Base-by-base conservation (phyloP, 1,140 invertebrate species). In the Rhagoletis pomonella region DNA sequence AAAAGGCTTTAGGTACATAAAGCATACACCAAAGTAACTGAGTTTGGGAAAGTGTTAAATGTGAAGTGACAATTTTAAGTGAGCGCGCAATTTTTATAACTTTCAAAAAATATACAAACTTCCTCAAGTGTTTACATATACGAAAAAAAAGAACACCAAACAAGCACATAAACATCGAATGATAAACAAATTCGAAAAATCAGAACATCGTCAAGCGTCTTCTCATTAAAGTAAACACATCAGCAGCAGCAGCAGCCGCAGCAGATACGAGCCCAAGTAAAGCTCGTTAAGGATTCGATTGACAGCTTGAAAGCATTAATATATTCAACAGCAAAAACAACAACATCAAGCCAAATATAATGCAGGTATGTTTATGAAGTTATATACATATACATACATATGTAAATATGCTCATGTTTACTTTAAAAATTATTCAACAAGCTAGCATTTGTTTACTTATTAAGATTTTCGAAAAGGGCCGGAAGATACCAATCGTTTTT, bases 161-260 rank as follows among this genome's bases (percentile, higher is more conserved):
- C 29, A 29, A 29, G 29, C 29, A 29, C 29, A 29, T 29, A 29
- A 29, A 29, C 29, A 29, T 29, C 19, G 17, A 81, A 81, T 47
- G n/a, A 81, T 81, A 81, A 81, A 81, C 73, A 55, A 81, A 81
- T 81, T n/a, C 47, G 17, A 55, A 81, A 81, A 81, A 50, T 81
- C 73, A 55, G 44, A n/a, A 44, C 44, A 81, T 81, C 17, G 5
- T 29, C 29, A 29, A 73, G 44, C 12, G 44, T n/a, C 9, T 17
- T 50, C 73, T 9, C 14, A 12, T 29, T 29, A 58, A 55, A 81
- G 73, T 81, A 81, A 81, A 81, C 0, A 29, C 73, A 73, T 47
- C 42, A n/a, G 44, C 1, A 12, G 29, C 29, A 29, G 29, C 29
- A 29, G 29, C 29, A 29, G 29, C 29, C 29, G 29, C 29, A 29